Evolutionary conservation across 2,888 invertebrate genomes (phyloP), one percentile per base, ranked within the genome.

Genomic region (Homarus gammarus): DNA sequence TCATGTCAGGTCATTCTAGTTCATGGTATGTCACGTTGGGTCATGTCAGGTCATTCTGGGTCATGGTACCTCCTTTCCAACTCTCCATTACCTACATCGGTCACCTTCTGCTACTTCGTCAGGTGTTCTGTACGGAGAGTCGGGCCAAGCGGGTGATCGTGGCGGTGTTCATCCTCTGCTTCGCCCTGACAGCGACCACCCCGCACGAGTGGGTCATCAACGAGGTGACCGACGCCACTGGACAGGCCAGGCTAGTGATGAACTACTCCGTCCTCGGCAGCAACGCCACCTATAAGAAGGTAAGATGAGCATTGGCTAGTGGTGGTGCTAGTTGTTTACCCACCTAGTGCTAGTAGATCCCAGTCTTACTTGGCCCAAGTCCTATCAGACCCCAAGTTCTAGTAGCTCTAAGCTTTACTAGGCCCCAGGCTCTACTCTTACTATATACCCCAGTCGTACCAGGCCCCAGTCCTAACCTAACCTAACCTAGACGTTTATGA

Each of bases 61-160:
- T 3, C 1, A 1, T 36, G 27, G 15, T 33, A 6, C 15, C 36
- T 15, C 61, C 15, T 33, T 40, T 68, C 38, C 31, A 22, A 38
- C 61, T n/a, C 2, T 38, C 18, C 0, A 0, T 81, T 1, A 40
- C 33, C n/a, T 40, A 6, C 27, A 12, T 33, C n/a, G 27, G n/a
- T 36, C 38, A 27, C 33, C 3, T 27, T n/a, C 36, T 40, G 15
- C 22, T 18, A 0, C 78, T 33, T 90, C 75, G 27, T 2, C 84
- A 92, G 92, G 92, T 95, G 77, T 94, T 96, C 92, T 96, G 96
- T 94, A 96, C 96, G 1, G 96, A 96, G 93, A 95, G 95, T 79
- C 94, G 96, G 92, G 96, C 96, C 36, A 95, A 96, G 93, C 94
- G 95, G 93, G 95, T 96, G 91, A 96, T 96, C 88, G 93, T 95